Evolutionary conservation across 1,140 invertebrate species (phyloP).

Genomic region (Drosophila ercepeae): DNA sequence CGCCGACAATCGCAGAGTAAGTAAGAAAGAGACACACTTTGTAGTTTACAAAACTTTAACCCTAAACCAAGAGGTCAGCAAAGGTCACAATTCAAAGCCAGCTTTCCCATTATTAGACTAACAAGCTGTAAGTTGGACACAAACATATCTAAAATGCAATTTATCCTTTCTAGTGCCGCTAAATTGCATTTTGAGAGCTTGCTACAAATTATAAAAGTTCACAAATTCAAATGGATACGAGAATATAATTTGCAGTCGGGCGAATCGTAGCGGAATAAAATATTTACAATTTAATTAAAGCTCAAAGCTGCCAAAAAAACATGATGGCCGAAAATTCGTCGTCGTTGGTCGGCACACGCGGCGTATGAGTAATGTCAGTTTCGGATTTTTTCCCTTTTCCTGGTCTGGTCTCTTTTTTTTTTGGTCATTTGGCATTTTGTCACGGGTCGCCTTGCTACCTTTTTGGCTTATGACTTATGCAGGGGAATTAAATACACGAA

Average conservation of each 20-base stretch:
- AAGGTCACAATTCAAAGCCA: background rate
- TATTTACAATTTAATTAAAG: slow-evolving; percentile 81
- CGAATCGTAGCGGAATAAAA: slow-evolving; percentile 37
- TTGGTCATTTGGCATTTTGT: background rate
- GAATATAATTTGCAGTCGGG: slow-evolving; percentile 39
- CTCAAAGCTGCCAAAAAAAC: slow-evolving; percentile 63
- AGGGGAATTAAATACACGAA: background rate
- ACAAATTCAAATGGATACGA: slow-evolving; percentile 40
- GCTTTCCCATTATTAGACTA: too few relatives aligned
- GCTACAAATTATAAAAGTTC: slow-evolving; percentile 33
- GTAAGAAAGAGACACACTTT: background rate
- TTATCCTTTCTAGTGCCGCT: slow-evolving; percentile 21
- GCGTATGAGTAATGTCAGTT: slow-evolving; percentile 34
- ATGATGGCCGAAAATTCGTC: slow-evolving; percentile 21
- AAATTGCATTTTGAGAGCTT: slow-evolving; percentile 24
- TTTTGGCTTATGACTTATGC: slow-evolving; percentile 36
- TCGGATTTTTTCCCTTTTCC: background rate
- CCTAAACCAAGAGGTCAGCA: background rate
- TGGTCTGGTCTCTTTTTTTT: background rate
- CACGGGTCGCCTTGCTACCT: slow-evolving; percentile 19
- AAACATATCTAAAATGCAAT: background rate
- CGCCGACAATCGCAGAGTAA: too few relatives aligned
- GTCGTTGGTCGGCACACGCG: slow-evolving; percentile 5
- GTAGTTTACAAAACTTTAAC: background rate
- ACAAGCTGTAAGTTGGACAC: too few relatives aligned